Evolutionary conservation across 2,113 vertebrate species (phyloP), one percentile per base, ranked within the genome.

Genomic region (Lipophrys pholis): DNA sequence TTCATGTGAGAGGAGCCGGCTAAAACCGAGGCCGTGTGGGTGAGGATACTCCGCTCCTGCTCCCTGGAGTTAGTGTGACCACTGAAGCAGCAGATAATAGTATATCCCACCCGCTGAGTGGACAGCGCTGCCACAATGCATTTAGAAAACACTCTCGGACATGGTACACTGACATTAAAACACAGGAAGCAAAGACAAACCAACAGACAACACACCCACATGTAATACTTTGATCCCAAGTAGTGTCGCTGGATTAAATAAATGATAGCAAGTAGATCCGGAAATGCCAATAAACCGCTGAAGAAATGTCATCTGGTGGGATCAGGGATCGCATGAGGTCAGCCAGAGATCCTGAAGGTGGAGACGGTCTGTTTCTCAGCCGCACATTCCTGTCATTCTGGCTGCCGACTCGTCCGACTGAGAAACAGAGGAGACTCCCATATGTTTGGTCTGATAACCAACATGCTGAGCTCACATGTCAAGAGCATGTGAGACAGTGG

Each of bases 331-430:
- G 61, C 17, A 52, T 16, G 0, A 65, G 74, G 78, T 79, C 80
- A 71, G 39, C n/a, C 43, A 21, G 68, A 2, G 11, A 76, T 40
- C 48, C 58, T 54, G 52, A 56, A 62, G 64, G 53, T 58, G 54
- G 59, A 82, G 57, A 60, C 10, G 0, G 43, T 56, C 52, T 56
- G 66, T 58, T 77, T 50, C 8, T 53, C 71, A 51, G 39, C 42
- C 63, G 66, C 14, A 69, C 81, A 87, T 86, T 83, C 69, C 56
- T 72, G 36, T 41, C 82, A 81, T 89, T 87, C 72, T 59, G 50
- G 38, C 64, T 62, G 50, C 49, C 65, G 6, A 63, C 42, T 69
- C 57, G 69, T 3, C 30, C 8, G 56, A 69, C 41, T 40, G 42
- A 9, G 16, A 66, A 55, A 66, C 51, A 76, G 30, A 57, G 14